Conservation (phyloP, 64 coral and sea anemone species). For the Cladopsammia gracilis region DNA sequence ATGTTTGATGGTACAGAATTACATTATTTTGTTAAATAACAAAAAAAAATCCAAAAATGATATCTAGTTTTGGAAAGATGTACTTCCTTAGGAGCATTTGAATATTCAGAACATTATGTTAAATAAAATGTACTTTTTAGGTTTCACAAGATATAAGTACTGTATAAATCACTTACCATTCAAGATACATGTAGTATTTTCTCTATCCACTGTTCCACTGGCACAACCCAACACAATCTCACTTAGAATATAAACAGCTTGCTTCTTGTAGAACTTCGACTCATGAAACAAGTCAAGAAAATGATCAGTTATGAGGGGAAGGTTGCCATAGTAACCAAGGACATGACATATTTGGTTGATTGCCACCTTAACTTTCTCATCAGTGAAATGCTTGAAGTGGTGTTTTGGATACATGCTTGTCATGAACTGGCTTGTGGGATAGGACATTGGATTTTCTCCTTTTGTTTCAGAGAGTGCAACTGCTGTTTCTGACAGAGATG, state of each 20-base stretch:
- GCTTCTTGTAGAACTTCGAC: conserved; percentile 80
- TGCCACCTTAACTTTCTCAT: conserved; percentile 77
- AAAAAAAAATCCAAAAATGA: too few species aligned
- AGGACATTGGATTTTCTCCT: conserved; percentile 51
- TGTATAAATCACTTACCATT: conserved; percentile 29
- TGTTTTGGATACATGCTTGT: conserved; percentile 72
- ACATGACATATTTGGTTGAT: conserved; percentile 76
- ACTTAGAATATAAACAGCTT: conserved; percentile 88
- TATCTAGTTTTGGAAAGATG: too few species aligned
- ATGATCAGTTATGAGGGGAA: conserved; percentile 83
- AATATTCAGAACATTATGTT: too few species aligned
- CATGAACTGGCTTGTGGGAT: conserved; percentile 34
- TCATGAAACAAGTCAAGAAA: conserved; percentile 94
- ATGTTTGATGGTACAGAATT: too few species aligned
- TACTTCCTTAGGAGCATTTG: too few species aligned
- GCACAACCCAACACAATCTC: conserved; percentile 86
- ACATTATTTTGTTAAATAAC: too few species aligned
- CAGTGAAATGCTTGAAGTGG: conserved; percentile 90
- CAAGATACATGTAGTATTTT: not conserved
- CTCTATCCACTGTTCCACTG: not conserved
- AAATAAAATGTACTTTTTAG: too few species aligned
- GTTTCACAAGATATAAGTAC: not conserved
- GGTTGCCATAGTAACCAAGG: conserved; percentile 91
- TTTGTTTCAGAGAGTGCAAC: conserved; percentile 71
- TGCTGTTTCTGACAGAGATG: conserved; percentile 47